These are phyloP conservation scores for Capitulum mitella DNA, from an alignment of 2,888 invertebrate species.

Conservation along the genomic window DNA sequence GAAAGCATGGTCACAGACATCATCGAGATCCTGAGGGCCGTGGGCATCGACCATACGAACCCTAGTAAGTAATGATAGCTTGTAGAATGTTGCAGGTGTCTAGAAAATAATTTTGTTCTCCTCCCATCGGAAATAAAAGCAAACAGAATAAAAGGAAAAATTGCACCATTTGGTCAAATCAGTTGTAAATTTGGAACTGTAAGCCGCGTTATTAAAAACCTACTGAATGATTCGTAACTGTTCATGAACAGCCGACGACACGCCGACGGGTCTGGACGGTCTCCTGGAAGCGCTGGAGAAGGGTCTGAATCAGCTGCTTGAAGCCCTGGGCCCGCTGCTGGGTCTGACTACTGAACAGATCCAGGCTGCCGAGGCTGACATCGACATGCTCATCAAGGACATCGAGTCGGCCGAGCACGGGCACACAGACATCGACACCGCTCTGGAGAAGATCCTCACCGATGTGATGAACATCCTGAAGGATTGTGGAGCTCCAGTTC, in stretches of 20 bases:
- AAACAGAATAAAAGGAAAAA: no score
- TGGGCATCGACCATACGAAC: neutral
- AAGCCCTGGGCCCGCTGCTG: neutral
- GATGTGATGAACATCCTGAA: neutral
- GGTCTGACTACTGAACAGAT: neutral
- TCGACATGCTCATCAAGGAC: constrained; percentile 2
- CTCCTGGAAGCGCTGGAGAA: neutral
- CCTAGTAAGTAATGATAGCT: neutral
- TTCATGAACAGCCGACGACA: neutral
- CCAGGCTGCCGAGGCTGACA: neutral
- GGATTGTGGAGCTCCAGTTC: neutral
- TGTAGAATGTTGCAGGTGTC: no score
- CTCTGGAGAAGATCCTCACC: neutral
- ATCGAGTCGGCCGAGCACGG: constrained; percentile 3
- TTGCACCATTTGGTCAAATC: no score
- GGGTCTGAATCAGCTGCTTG: neutral
- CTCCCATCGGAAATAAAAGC: no score
- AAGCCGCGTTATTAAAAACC: no score
- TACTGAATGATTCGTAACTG: no score
- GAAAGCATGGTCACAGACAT: neutral
- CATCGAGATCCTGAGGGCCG: neutral
- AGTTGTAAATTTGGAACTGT: no score
- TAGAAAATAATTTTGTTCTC: no score
- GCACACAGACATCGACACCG: neutral
- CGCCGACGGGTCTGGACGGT: neutral